A percentile compares a stretch with the other conserved stretches of the same genome.
phyloP scores from a whole-genome alignment of 2,113 vertebrate species.

The Mustelus asterias region DNA sequence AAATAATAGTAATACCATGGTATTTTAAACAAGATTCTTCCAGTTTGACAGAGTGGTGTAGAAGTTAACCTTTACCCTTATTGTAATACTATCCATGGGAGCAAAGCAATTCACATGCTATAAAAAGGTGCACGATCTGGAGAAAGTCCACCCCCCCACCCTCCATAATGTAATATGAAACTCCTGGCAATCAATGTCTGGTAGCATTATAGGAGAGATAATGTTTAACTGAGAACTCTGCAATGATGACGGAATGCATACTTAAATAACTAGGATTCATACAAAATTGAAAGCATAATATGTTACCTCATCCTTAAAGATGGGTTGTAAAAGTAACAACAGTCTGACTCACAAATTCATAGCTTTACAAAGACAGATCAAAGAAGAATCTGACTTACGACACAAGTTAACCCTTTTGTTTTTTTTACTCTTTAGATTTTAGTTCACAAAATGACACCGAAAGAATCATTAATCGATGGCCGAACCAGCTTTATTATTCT shows the following conservation, averaged over 20 bases:
- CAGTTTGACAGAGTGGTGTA: constrained; percentile 15
- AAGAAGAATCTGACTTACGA: neutral
- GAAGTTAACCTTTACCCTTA: constrained; percentile 28
- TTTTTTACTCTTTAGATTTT: neutral
- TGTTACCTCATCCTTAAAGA: neutral
- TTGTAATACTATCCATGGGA: constrained; percentile 33
- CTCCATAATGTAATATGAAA: neutral
- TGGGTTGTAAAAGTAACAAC: neutral
- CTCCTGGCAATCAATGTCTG: constrained; percentile 5
- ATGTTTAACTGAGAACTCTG: neutral
- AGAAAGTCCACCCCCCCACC: neutral
- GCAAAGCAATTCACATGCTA: constrained; percentile 23
- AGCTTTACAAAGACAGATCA: neutral
- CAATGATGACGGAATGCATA: neutral
- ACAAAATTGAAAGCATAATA: neutral
- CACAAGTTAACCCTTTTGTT: neutral
- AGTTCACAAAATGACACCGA: neutral
- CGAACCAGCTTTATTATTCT: neutral
- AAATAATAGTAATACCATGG: constrained; percentile 27
- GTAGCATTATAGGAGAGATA: neutral
- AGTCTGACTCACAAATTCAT: neutral
- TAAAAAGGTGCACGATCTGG: neutral
- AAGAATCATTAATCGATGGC: neutral
- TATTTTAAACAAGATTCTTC: constrained; percentile 31
- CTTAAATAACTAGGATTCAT: neutral